Evolutionary conservation across 1,140 invertebrate species (phyloP).

Genomic region (Drosophila ohnishii): DNA sequence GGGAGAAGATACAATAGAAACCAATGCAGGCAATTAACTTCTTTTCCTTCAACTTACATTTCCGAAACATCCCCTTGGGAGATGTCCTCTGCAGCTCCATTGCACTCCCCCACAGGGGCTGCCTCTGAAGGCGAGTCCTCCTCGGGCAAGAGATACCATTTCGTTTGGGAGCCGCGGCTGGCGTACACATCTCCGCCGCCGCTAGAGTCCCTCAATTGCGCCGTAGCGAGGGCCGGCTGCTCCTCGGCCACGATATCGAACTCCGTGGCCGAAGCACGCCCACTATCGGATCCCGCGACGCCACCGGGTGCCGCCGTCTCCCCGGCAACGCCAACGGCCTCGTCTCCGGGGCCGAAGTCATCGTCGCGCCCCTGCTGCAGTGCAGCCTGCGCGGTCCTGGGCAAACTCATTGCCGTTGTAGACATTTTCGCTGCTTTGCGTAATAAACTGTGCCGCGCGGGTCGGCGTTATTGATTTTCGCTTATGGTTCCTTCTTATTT

Average conservation of each 20-base stretch:
- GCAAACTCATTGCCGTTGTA: constrained; percentile 54
- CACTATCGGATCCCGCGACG: constrained; percentile 52
- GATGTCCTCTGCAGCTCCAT: neutral
- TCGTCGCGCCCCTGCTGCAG: constrained; percentile 15
- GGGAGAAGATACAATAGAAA: neutral
- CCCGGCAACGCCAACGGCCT: neutral
- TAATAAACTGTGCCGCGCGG: constrained; percentile 28
- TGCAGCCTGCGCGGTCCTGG: constrained; percentile 18
- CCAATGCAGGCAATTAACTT: neutral
- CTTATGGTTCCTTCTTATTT: constrained; percentile 37
- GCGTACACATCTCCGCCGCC: constrained; percentile 18
- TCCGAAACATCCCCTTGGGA: neutral
- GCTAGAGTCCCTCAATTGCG: constrained; percentile 24
- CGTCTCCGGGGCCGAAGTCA: constrained; percentile 39
- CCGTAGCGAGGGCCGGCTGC: constrained; percentile 1
- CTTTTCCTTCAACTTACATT: constrained; percentile 24
- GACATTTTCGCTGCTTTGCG: constrained; percentile 55
- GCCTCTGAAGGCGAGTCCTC: constrained; percentile 12
- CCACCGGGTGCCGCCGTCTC: neutral
- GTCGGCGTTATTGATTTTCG: constrained; percentile 49
- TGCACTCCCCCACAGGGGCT: constrained; percentile 18
- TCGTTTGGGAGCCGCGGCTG: constrained; percentile 58
- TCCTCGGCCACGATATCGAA: constrained; percentile 51
- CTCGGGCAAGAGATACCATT: constrained; percentile 62
- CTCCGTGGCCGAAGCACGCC: constrained; percentile 68